Base-by-base conservation (phyloP, 2,797 vertebrate genomes). In the Cryptoblepharus egeriae region DNA sequence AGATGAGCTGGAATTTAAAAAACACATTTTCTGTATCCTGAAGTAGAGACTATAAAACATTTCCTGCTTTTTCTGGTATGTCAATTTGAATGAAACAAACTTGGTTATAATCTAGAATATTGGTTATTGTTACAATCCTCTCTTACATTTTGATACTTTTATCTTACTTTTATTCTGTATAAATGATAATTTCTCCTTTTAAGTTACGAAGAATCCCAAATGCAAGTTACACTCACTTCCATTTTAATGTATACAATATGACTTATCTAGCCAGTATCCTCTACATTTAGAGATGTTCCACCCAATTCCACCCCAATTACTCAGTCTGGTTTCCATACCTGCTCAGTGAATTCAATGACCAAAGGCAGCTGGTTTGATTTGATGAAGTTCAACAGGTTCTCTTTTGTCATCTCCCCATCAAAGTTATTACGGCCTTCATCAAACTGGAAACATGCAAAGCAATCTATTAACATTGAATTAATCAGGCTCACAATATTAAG, bases 281-380 rank as follows among this genome's bases (percentile, higher is more conserved):
- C 57, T 16, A 11, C 57, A 71, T n/a, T 39, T 2, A 70, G 10
- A 32, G 13, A 7, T n/a, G 22, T 26, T 18, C 42, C 37, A 26
- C 20, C 60, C 35, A 42, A 13, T 58, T 30, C 26, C 37, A 82
- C 10, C 4, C n/a, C 28, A 30, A 35, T 15, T 71, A 32, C 4
- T 18, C 12, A 42, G 9, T 20, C 9, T 28, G 8, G 28, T 30
- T 75, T 68, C 16, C 55, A 49, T 93, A 99, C 99, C 98, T 99
- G 98, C 86, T 99, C 99, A 0, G 99, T 99, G 94, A 99, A 99
- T 95, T 99, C 99, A 0, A 99, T 99, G 93, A 99, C 98, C 91
- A 99, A 95, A 32, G 99, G 99, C 87, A 99, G 94, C 85, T 99
- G 97, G 94, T 99, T 99, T 88, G 97, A 90, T 94, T 97, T 99